Percentiles rank a stretch among this genome's conserved stretches.
phyloP scores from a whole-genome alignment of 1,140 invertebrate species.

The Venturia canescens region DNA sequence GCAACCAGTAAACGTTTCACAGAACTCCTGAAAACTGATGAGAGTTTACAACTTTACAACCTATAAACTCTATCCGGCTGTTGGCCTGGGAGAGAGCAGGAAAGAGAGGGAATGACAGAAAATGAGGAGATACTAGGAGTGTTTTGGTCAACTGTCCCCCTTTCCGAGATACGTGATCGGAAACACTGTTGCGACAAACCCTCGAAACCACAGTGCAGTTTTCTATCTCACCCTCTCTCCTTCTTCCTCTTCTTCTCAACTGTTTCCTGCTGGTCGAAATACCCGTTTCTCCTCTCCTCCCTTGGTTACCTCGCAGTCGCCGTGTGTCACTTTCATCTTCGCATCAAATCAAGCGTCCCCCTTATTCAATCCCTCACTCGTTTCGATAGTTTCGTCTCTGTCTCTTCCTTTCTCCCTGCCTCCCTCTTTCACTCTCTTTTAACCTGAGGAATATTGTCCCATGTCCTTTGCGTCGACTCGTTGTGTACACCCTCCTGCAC shows the following conservation, averaged over 20 bases:
- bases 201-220: not conserved
- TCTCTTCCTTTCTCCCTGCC: not conserved
- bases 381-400: not conserved
- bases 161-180: slow-evolving; percentile 36
- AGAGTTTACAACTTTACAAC: slow-evolving; percentile 65
- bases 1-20: slow-evolving; percentile 54
- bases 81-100: not conserved
- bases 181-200: slow-evolving; percentile 35
- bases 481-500: not conserved
- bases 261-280: not conserved
- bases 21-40: slow-evolving; percentile 36
- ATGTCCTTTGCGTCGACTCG: not conserved
- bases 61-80: slow-evolving; percentile 58
- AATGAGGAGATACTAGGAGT: slow-evolving; percentile 30
- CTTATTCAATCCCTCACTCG: not conserved
- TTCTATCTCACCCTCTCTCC: slow-evolving; percentile 33
- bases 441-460: not conserved
- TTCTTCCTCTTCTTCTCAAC: slow-evolving; percentile 33
- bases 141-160: slow-evolving; percentile 58
- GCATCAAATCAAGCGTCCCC: not conserved
- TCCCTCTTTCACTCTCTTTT: not conserved
- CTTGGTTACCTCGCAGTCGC: not conserved
- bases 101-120: not conserved
- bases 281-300: not conserved
- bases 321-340: slow-evolving; percentile 19